Evolutionary conservation across 1,140 invertebrate species (phyloP), one percentile per base, ranked within the genome.

Genomic region (Phocides pigmalion): DNA sequence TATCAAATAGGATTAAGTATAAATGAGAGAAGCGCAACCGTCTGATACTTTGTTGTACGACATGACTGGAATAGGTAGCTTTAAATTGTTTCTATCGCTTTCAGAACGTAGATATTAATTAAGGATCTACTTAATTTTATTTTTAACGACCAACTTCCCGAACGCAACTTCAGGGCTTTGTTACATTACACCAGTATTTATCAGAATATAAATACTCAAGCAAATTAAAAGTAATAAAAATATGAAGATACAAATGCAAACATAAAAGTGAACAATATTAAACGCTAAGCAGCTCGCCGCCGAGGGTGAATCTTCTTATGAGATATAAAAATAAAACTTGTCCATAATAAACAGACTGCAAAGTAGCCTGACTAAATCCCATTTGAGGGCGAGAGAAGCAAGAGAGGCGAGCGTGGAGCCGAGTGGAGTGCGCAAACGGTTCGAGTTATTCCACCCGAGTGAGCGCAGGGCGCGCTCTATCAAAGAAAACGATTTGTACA

Each of bases 1-100:
- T 86, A 86, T 87, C 84, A 87, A 89, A 86, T 71, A 76, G 84
- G 84, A 89, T 89, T 87, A 86, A 80, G 68, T 83, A 79, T 81
- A 86, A 86, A 87, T 83, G 83, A 81, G 84, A 81, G 74, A 66
- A 78, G 72, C 77, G 69, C 75, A 75, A 70, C 76, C 69, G 76
- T 71, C 72, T 80, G 73, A 80, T 80, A 85, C 82, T 81, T 81
- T 81, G 76, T 84, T 80, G 74, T 80, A 71, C 76, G 74, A 78
- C 83, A 84, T 76, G 73, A 79, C 76, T 76, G 44, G 73, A 80
- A 84, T 81, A 78, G 74, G 70, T 75, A 72, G 59, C 63, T 64
- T 54, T 42, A 69, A 76, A 79, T 75, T 79, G 71, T 76, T 74
- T 74, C 3, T 49, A 61, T 39, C 28, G 12, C 44, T 20, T 37